Conservation (phyloP, 2,888 invertebrate genomes). For the Hololepta plana region DNA sequence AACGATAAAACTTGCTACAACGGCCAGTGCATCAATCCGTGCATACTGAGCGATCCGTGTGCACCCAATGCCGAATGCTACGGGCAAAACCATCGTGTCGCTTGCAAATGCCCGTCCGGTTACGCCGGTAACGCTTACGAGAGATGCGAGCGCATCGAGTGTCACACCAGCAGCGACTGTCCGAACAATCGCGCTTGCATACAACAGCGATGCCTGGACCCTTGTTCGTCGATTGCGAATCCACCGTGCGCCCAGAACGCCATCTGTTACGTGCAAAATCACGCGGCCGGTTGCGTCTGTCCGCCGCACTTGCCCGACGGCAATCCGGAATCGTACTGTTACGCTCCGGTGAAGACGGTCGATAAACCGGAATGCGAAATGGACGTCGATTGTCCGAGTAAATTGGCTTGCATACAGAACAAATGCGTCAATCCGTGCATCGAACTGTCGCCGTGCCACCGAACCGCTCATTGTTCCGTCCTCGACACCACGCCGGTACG, state of each 20-base stretch:
- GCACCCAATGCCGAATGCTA: constrained; percentile 72
- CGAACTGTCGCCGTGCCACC: constrained; percentile 56
- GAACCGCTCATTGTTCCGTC: constrained; percentile 60
- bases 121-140: constrained; percentile 65
- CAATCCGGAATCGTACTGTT: constrained; percentile 63
- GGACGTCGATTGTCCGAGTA: constrained; percentile 65
- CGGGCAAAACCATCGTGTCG: constrained; percentile 59
- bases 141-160: constrained; percentile 60
- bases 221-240: constrained; percentile 45
- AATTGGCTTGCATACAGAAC: constrained; percentile 62
- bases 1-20: constrained; percentile 67
- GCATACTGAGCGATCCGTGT: constrained; percentile 62
- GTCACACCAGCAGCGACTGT: constrained; percentile 63
- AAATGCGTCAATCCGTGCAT: constrained; percentile 64
- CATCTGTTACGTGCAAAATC: constrained; percentile 61
- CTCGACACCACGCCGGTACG: constrained; percentile 71
- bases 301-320: constrained; percentile 62
- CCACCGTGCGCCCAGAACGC: constrained; percentile 74
- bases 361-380: constrained; percentile 51
- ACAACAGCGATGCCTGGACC: constrained; percentile 56
- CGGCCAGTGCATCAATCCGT: constrained; percentile 66
- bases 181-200: constrained; percentile 56
- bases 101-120: constrained; percentile 62
- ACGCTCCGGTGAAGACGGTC: constrained; percentile 28
- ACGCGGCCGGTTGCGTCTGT: constrained; percentile 66